Base-by-base conservation (phyloP, 92 coral and sea anemone genomes). In the Palythoa grandiflora region DNA sequence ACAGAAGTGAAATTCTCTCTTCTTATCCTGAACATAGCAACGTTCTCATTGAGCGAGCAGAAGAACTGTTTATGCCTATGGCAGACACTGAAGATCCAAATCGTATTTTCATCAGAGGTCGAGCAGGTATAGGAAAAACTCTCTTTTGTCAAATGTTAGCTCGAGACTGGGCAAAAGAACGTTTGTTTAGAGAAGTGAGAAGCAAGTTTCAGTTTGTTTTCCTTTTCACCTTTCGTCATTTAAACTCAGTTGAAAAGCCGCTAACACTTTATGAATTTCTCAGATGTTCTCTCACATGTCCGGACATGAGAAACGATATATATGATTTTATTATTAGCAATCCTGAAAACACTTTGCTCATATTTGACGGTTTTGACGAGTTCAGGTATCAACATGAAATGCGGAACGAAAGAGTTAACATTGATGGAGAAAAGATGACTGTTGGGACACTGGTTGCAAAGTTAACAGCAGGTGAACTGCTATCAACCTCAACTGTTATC, bases 261-360 rank as follows among this genome's bases (percentile, higher is more conserved):
- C 20, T 73, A 73, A 73, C 77, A 73, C 77, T 73, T 38, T 40
- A 16, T 15, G 77, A 73, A 11, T 73, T 73, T 73, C 77, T 73
- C 55, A 38, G n/a, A 35, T 11, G 13, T 3, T 73, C 21, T 73
- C 47, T 12, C 11, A 35, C 40, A 0, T 73, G 77, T n/a, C 77
- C 77, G 12, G 77, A 73, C 6, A 38, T 73, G 77, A 2, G 53
- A 39, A 40, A 73, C 0, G 54, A 73, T 11, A 40, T 40, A 38
- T 73, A 8, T 40, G 20, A 38, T 0, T 73, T 8, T 73, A 73
- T 73, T 40, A 17, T 38, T 0, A 73, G 53, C 3, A 73, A 73
- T 38, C 55, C 77, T 73, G 77, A 73, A 73, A 73, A 16, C 19
- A 40, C 16, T 73, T 9, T 73, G 21, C 17, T 73, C 12, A n/a